phyloP scores from a whole-genome alignment of 1,140 invertebrate genomes.

The Heliconius himera region DNA sequence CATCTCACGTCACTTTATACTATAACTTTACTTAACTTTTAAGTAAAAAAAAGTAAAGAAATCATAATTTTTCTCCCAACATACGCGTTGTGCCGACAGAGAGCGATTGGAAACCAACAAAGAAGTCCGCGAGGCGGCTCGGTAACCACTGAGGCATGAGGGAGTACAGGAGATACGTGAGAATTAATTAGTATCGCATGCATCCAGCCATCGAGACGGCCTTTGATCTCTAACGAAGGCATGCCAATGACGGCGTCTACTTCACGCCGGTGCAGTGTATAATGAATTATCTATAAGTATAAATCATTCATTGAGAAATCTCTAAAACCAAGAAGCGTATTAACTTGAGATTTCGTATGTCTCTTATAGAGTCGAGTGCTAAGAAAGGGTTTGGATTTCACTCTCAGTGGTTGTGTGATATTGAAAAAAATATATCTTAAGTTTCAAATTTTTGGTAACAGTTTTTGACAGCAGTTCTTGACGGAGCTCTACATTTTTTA shows the following conservation, averaged over 20 bases:
- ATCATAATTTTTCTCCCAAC: too few species aligned
- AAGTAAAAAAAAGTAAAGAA: too few species aligned
- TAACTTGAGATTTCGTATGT: background rate
- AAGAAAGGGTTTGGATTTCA: background rate
- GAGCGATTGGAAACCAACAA: background rate
- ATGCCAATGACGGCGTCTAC: background rate
- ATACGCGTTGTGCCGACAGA: background rate
- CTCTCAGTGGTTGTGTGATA: background rate
- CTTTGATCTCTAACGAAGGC: conserved; percentile 10
- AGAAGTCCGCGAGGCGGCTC: background rate
- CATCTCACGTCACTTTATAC: too few species aligned
- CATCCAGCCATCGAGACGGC: conserved; percentile 9
- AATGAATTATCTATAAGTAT: conserved; percentile 9
- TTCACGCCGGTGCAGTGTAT: background rate
- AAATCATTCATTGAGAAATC: background rate
- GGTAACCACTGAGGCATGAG: background rate
- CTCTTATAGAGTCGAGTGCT: background rate
- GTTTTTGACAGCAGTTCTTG: background rate
- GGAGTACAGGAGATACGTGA: conserved; percentile 1
- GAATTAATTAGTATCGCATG: conserved; percentile 9
- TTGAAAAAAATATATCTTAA: background rate
- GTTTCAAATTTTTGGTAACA: background rate
- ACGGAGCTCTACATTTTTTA: background rate
- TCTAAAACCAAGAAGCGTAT: conserved; percentile 8
- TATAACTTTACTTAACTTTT: too few species aligned